These are phyloP conservation scores for Eurosta solidaginis DNA, from an alignment of 1,140 invertebrate species.

Conservation along the genomic window DNA sequence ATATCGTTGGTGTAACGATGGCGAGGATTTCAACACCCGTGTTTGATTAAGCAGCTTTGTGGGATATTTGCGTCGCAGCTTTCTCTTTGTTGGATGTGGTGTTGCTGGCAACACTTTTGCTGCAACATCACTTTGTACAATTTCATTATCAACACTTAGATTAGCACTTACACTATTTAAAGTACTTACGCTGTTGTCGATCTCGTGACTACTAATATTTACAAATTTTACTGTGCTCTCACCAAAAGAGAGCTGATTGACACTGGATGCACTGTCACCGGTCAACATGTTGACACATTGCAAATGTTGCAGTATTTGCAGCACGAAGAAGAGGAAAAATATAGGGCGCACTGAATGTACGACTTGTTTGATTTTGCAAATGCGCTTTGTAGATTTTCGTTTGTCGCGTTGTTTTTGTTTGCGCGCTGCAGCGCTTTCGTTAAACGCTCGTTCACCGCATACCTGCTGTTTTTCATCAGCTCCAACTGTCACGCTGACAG, in stretches of 20 bases:
- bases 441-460: not conserved
- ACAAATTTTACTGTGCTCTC: not conserved
- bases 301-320: slow-evolving; percentile 36
- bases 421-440: too few relatives aligned
- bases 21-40: not conserved
- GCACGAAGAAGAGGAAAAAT: slow-evolving; percentile 32
- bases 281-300: slow-evolving; percentile 50
- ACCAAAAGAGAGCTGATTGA: not conserved
- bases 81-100: slow-evolving; percentile 39
- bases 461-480: not conserved
- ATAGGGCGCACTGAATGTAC: slow-evolving; percentile 24
- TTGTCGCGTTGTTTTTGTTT: slow-evolving; percentile 30
- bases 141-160: slow-evolving; percentile 47
- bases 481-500: slow-evolving; percentile 52
- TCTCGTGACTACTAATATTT: not conserved
- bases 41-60: slow-evolving; percentile 18
- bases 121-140: slow-evolving; percentile 43
- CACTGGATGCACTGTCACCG: slow-evolving; percentile 4
- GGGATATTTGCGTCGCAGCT: slow-evolving; percentile 44
- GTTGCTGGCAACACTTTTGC: slow-evolving; percentile 33
- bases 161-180: slow-evolving; percentile 46
- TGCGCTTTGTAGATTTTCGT: slow-evolving; percentile 28
- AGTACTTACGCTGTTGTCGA: slow-evolving; percentile 37
- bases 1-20: not conserved
- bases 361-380: slow-evolving; percentile 6